These are phyloP conservation scores for Nibea albiflora DNA, from an alignment of 2,113 vertebrate species.

Conservation along the genomic window DNA sequence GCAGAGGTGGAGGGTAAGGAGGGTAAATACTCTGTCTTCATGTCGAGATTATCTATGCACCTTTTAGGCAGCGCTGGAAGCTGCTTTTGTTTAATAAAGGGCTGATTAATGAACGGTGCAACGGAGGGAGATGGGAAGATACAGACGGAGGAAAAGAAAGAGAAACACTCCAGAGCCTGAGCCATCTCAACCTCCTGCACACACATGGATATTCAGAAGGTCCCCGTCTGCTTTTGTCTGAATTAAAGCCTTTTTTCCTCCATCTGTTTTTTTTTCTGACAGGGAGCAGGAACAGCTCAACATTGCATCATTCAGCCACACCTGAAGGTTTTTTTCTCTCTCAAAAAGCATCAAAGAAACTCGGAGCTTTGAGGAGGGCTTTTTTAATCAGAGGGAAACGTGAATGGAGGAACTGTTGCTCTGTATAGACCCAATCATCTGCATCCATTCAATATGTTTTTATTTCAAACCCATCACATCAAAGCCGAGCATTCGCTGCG, in stretches of 20 bases:
- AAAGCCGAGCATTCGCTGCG: conserved; percentile 47
- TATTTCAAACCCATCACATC: conserved; percentile 51
- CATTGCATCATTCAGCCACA: conserved; percentile 64
- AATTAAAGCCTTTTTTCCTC: conserved; percentile 44
- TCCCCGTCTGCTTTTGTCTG: conserved; percentile 44
- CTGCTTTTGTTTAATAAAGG: conserved; percentile 79
- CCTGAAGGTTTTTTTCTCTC: conserved; percentile 7
- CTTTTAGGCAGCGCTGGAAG: conserved; percentile 72
- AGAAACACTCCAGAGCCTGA: conserved; percentile 39
- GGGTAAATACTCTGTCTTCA: conserved; percentile 76
- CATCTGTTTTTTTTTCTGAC: conserved; percentile 45
- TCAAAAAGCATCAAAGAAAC: conserved; percentile 63
- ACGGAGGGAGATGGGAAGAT: conserved; percentile 48
- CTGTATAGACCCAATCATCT: conserved; percentile 46
- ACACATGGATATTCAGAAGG: conserved; percentile 36
- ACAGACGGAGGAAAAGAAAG: conserved; percentile 45
- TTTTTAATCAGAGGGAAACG: conserved; percentile 65
- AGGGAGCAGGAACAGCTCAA: conserved; percentile 36
- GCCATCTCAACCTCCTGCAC: conserved; percentile 4
- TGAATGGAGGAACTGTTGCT: conserved; percentile 47
- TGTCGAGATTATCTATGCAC: conserved; percentile 77
- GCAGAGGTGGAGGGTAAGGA: conserved; percentile 59
- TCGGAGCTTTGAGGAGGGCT: conserved; percentile 51
- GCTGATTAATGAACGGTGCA: conserved; percentile 77
- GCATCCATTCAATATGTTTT: conserved; percentile 57